A percentile compares a stretch with the other conserved stretches of the same genome.
Conservation (phyloP, 2,797 vertebrate species). For the Tauraco hartlaubi region DNA sequence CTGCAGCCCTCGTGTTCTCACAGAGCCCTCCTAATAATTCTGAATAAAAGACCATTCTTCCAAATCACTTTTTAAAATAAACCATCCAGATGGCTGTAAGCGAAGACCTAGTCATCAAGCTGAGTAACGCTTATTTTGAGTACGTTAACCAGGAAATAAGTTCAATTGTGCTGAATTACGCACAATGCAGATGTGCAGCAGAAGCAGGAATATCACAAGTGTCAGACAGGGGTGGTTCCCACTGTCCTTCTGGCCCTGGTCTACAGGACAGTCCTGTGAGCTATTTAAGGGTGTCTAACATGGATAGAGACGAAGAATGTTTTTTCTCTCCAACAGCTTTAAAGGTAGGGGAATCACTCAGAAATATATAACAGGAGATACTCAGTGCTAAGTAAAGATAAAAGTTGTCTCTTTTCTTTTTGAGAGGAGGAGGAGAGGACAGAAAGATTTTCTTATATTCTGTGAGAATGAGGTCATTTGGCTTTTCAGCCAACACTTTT, state of each 20-base stretch:
- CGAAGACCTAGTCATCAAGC: conserved; percentile 4
- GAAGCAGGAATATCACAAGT: not conserved
- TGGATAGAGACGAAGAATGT: not conserved
- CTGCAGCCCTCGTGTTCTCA: not conserved
- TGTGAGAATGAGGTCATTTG: not conserved
- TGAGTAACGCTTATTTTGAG: conserved; percentile 51
- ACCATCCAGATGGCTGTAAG: conserved; percentile 43
- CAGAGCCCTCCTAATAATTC: fast-evolving
- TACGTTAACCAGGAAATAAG: not conserved
- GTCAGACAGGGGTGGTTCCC: not conserved
- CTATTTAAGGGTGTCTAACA: not conserved
- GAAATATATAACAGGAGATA: not conserved
- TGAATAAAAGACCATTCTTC: conserved; percentile 13
- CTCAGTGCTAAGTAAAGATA: not conserved
- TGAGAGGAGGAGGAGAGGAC: not conserved
- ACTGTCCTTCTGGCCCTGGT: not conserved
- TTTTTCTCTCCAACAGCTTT: not conserved
- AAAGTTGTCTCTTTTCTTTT: not conserved
- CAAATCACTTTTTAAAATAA: conserved; percentile 49
- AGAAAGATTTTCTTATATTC: not conserved
- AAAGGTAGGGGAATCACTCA: not conserved
- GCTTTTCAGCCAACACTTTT: not conserved
- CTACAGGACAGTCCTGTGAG: not conserved
- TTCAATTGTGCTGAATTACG: not conserved
- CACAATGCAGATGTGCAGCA: not conserved